Percentiles rank a stretch among this genome's conserved stretches.
phyloP scores from a whole-genome alignment of 37 sponge, comb jelly and placozoan genomes.

The Ephydatia muelleri region DNA sequence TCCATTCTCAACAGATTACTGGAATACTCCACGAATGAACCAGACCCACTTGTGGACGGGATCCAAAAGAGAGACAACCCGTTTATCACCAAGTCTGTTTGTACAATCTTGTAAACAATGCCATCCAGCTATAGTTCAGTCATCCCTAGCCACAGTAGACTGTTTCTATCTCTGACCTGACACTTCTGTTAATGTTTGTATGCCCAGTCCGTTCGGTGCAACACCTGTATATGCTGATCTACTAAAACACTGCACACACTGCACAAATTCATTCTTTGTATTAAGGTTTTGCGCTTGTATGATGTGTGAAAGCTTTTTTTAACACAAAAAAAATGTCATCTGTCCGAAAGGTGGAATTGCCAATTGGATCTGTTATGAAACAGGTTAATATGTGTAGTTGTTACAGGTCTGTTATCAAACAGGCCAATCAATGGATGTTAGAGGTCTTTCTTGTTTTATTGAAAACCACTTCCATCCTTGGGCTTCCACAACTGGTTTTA shows the following conservation, averaged over 20 bases:
- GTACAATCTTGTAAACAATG: conserved; percentile 47
- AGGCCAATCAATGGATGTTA: too few species aligned
- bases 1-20: conserved; percentile 33
- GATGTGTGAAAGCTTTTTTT: not conserved
- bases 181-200: too few species aligned
- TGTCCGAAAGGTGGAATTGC: too few species aligned
- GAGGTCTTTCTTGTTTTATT: not conserved
- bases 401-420: too few species aligned
- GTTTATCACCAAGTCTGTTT: conserved; percentile 44
- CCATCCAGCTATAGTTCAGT: too few species aligned
- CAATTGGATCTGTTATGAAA: too few species aligned
- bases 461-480: conserved; percentile 71
- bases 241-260: not conserved
- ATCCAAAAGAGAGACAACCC: conserved; percentile 81
- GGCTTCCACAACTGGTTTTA: conserved; percentile 7
- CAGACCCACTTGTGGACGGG: conserved; percentile 69
- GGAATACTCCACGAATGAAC: conserved; percentile 32
- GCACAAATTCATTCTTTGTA: not conserved
- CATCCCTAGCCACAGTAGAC: too few species aligned
- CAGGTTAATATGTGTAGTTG: too few species aligned
- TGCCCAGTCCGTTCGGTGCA: too few species aligned
- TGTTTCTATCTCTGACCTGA: too few species aligned
- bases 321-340: not conserved
- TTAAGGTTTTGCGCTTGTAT: not conserved
- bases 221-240: not conserved